Evolutionary conservation across 1,140 invertebrate genomes (phyloP).

Genomic region (Amphibalanus amphitrite): DNA sequence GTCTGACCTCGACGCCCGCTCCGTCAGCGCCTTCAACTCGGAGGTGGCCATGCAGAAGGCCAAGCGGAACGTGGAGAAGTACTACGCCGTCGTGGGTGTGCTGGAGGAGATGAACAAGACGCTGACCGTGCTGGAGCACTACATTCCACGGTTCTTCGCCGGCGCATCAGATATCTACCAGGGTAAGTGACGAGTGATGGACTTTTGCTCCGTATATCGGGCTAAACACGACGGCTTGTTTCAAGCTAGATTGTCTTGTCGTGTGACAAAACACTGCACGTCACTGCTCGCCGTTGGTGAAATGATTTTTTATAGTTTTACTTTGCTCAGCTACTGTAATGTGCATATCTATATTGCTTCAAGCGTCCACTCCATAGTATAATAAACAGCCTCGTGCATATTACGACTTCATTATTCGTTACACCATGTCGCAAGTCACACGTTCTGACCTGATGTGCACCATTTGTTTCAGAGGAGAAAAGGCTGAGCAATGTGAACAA

Average conservation of each 20-base stretch:
- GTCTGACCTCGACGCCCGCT: too few relatives aligned
- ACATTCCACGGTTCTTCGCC: conserved; percentile 62
- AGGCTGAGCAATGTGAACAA: conserved; percentile 60
- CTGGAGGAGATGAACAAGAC: conserved; percentile 72
- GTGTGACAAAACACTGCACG: neutral
- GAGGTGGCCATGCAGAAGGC: conserved; percentile 62
- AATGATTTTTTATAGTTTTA: too few relatives aligned
- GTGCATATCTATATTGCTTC: too few relatives aligned
- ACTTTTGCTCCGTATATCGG: neutral
- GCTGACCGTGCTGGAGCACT: conserved; percentile 60
- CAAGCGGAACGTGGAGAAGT: conserved; percentile 61
- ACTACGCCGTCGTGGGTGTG: conserved; percentile 73
- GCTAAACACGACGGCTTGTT: neutral
- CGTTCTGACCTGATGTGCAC: neutral
- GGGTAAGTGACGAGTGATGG: conserved; percentile 37
- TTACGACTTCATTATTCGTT: too few relatives aligned
- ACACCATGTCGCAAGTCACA: neutral
- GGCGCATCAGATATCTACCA: conserved; percentile 58
- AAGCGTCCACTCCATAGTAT: too few relatives aligned
- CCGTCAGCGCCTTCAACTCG: conserved; percentile 56
- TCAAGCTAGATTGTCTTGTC: neutral
- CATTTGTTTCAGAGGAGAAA: conserved; percentile 43
- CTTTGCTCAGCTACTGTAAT: too few relatives aligned
- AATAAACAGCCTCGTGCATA: too few relatives aligned
- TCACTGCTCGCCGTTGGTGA: neutral